Percentiles rank a stretch among this genome's conserved stretches.
These are phyloP conservation scores for Heliothis subflexa DNA, from an alignment of 1,140 invertebrate genomes.

Conservation along the genomic window DNA sequence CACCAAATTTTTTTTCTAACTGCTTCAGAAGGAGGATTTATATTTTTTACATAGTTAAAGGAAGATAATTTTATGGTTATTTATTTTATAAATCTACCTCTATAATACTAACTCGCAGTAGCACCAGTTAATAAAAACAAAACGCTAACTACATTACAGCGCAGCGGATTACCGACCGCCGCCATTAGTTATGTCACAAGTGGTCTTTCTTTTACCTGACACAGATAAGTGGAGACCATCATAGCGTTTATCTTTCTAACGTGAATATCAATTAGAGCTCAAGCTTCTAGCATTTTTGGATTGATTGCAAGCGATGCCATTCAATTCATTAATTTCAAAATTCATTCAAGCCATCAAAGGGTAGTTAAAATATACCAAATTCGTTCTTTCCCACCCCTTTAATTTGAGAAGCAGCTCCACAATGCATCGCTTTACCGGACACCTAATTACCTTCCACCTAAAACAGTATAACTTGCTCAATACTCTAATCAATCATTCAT, in stretches of 20 bases:
- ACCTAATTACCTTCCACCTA: conserved; percentile 5
- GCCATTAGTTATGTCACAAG: conserved; percentile 23
- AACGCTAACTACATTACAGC: conserved; percentile 26
- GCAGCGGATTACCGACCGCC: conserved; percentile 6
- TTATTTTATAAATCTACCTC: too few relatives aligned
- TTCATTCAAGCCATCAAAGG: neutral
- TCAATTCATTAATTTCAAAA: too few relatives aligned
- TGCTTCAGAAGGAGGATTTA: too few relatives aligned
- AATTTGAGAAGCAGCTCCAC: neutral
- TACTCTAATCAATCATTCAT: conserved; percentile 46
- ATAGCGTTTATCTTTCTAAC: neutral
- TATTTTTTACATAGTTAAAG: too few relatives aligned
- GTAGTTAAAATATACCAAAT: neutral
- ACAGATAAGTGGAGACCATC: conserved; percentile 4
- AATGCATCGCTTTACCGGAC: conserved; percentile 34
- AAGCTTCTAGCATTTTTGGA: too few relatives aligned
- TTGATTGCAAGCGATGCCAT: too few relatives aligned
- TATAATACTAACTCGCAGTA: too few relatives aligned
- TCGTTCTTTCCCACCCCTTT: neutral
- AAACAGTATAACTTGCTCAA: conserved; percentile 39
- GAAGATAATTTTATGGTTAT: too few relatives aligned
- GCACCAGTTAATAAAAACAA: neutral
- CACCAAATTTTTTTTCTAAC: too few relatives aligned
- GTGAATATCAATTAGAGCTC: too few relatives aligned
- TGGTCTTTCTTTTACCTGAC: conserved; percentile 7